Percentiles rank a stretch among this genome's conserved stretches.
Conservation (phyloP, 92 coral and sea anemone genomes). For the Epizoanthus illoricatus region DNA sequence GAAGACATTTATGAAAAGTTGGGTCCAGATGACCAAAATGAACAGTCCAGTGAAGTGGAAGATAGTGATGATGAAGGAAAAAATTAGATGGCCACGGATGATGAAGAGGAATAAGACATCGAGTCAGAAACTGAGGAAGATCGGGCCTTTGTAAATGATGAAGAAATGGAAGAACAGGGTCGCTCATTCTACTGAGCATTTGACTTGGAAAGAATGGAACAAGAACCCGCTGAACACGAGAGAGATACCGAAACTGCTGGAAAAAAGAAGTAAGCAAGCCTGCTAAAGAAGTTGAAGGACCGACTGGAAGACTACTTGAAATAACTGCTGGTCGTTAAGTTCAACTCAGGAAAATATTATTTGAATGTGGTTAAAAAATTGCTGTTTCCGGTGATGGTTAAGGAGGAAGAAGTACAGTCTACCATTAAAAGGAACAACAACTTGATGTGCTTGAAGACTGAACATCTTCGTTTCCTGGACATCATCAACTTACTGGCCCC, state of each 20-base stretch:
- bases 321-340: slow-evolving; percentile 50
- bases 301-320: slow-evolving; percentile 37
- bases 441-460: slow-evolving; percentile 41
- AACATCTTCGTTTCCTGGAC: slow-evolving; percentile 54
- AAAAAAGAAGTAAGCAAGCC: slow-evolving; percentile 14
- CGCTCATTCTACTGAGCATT: not conserved
- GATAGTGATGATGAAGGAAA: slow-evolving; percentile 5
- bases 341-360: slow-evolving; percentile 58
- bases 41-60: not conserved
- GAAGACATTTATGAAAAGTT: not conserved
- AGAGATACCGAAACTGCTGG: not conserved
- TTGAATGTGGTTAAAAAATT: slow-evolving; percentile 45
- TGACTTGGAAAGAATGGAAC: not conserved
- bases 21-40: not conserved
- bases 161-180: not conserved
- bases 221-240: not conserved
- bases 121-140: not conserved
- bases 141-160: no score
- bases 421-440: slow-evolving; percentile 54
- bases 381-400: slow-evolving; percentile 41
- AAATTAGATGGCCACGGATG: slow-evolving; percentile 23
- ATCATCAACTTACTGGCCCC: slow-evolving; percentile 61
- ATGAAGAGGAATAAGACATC: slow-evolving; percentile 18
- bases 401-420: slow-evolving; percentile 43
- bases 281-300: slow-evolving; percentile 24